Evolutionary conservation across 2,888 invertebrate species (phyloP), one percentile per base, ranked within the genome.

Genomic region (Brachyopa scutellaris): DNA sequence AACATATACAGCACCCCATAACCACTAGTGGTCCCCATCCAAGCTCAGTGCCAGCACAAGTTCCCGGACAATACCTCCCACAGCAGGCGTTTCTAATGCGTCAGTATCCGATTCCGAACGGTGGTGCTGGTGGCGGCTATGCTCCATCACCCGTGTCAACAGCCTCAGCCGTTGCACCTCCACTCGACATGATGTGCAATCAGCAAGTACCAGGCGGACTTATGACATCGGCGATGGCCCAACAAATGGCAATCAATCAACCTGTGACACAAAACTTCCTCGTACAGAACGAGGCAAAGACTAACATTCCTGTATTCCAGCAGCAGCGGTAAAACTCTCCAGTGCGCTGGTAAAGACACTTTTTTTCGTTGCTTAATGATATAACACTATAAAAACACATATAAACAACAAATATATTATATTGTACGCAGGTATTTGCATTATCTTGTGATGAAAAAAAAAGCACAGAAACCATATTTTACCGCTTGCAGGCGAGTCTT

Each of bases 221-320:
- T 8, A 70, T 77, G 61, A 26, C 66, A 36, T 66, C 76, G 8
- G 70, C 64, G 51, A 82, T 82, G 72, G 64, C 70, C 11, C 82
- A 70, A 19, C 82, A 70, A 83, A 80, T 84, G 66, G 85, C 85
- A 42, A 85, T 86, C 53, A 85, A 86, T 84, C 87, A 86, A 69
- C 85, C 86, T 13, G 86, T 87, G 77, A 85, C 86, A 72, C 87
- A 88, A 67, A 89, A 87, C 64, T 87, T 88, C 85, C 87, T 88
- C 73, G 87, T 88, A 69, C 89, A 88, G 84, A 88, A 87, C 84
- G 90, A 90, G 84, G 86, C 88, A 55, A 89, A 88, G 83, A 87
- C 88, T 77, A 90, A 90, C 88, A 90, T 90, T 90, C 90, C 90
- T 85, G 88, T 90, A 79, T 90, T 89, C 85, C 90, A 90, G 85